Evolutionary conservation across 2,797 vertebrate genomes (phyloP).

Genomic region (Tachyglossus aculeatus): DNA sequence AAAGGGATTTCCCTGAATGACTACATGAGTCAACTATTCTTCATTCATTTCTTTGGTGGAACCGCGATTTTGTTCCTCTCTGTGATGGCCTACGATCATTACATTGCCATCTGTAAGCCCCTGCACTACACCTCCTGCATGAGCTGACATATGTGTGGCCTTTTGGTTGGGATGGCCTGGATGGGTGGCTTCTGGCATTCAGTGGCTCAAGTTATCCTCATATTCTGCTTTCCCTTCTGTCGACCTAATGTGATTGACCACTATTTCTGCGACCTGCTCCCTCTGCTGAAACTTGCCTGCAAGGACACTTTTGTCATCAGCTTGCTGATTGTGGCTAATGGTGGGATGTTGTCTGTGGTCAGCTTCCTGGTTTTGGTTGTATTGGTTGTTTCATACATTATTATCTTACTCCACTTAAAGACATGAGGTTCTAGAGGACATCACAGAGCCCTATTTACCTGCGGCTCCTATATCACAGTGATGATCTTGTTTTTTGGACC

Average conservation of each 20-base stretch:
- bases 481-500: constrained; percentile 31
- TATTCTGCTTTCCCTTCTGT: constrained; percentile 29
- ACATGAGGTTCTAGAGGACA: constrained; percentile 20
- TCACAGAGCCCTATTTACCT: constrained; percentile 42
- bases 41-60: constrained; percentile 45
- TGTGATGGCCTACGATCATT: constrained; percentile 22
- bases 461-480: constrained; percentile 37
- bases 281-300: constrained; percentile 34
- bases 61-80: constrained; percentile 53
- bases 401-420: constrained; percentile 34
- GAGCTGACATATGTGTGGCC: neutral
- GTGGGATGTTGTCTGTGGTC: constrained; percentile 20
- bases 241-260: constrained; percentile 34
- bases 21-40: neutral
- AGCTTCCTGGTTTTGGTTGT: constrained; percentile 32
- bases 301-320: constrained; percentile 18
- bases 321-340: constrained; percentile 28
- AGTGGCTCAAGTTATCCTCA: constrained; percentile 20
- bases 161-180: neutral
- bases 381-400: constrained; percentile 31
- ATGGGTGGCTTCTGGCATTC: neutral
- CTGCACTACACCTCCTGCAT: constrained; percentile 15
- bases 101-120: too few species aligned
- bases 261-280: constrained; percentile 44
- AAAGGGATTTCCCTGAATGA: constrained; percentile 4